Conservation (phyloP, 2,113 vertebrate species). For the Probosciger aterrimus region DNA sequence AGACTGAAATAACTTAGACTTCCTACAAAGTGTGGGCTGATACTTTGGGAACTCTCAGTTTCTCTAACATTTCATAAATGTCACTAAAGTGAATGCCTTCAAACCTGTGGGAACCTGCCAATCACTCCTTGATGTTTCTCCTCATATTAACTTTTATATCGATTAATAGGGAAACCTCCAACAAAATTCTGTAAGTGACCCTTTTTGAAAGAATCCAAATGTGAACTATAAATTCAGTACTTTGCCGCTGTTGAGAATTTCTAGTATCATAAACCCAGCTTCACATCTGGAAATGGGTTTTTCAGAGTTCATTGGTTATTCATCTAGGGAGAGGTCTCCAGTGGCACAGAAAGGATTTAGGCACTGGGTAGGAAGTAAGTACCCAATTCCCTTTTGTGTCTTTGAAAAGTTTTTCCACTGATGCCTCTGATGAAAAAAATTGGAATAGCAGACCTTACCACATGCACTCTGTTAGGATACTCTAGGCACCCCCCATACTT, state of each 20-base stretch:
- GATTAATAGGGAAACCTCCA: not conserved
- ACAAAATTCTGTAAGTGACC: not conserved
- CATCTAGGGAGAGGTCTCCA: not conserved
- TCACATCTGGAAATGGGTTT: slow-evolving; percentile 9
- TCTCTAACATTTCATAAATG: not conserved
- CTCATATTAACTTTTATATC: not conserved
- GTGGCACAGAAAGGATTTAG: not conserved
- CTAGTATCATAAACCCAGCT: not conserved
- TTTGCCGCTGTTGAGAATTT: not conserved
- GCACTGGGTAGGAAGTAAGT: not conserved
- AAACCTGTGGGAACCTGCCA: not conserved
- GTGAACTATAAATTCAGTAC: not conserved
- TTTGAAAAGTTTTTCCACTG: not conserved
- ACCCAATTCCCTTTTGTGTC: not conserved
- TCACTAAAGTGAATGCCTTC: not conserved
- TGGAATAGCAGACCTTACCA: not conserved
- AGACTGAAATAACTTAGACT: not conserved
- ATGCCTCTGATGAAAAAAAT: not conserved
- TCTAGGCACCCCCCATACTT: not conserved
- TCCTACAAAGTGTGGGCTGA: not conserved
- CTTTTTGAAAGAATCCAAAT: not conserved
- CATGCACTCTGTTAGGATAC: not conserved
- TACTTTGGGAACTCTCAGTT: not conserved
- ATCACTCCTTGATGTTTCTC: not conserved
- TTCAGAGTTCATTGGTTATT: not conserved